These are phyloP conservation scores for Apaloderma vittatum DNA, from an alignment of 2,113 vertebrate species.

Conservation along the genomic window DNA sequence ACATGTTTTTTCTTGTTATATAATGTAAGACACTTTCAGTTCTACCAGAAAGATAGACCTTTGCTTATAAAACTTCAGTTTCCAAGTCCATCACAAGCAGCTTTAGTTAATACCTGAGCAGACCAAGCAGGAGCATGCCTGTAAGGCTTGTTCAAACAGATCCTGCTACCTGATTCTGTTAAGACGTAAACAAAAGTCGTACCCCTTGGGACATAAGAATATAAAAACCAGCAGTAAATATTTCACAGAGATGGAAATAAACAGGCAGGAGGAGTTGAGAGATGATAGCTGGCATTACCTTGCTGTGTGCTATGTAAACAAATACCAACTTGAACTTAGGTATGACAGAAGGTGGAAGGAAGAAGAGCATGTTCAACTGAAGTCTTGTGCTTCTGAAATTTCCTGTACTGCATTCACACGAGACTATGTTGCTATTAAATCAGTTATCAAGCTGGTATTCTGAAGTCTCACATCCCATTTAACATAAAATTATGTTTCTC, in stretches of 20 bases:
- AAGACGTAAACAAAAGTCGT: slow-evolving; percentile 3
- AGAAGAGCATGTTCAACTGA: background rate
- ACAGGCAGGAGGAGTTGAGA: background rate
- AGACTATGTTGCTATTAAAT: background rate
- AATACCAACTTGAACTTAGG: background rate
- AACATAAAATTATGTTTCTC: background rate
- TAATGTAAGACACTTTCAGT: background rate
- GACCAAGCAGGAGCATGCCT: background rate
- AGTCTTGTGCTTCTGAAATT: background rate
- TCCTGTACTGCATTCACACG: background rate
- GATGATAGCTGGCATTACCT: background rate
- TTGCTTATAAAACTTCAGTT: background rate
- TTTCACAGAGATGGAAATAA: background rate
- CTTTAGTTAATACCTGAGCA: background rate
- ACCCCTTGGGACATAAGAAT: background rate
- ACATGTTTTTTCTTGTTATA: background rate
- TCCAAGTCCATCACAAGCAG: background rate
- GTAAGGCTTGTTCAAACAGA: background rate
- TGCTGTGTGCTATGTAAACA: background rate
- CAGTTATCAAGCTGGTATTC: background rate
- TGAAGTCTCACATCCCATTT: background rate
- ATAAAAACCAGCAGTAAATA: background rate
- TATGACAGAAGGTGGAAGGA: background rate
- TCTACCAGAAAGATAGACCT: background rate
- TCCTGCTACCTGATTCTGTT: background rate